phyloP scores from a whole-genome alignment of 2,888 invertebrate species.

The Temnothorax unifasciatus region DNA sequence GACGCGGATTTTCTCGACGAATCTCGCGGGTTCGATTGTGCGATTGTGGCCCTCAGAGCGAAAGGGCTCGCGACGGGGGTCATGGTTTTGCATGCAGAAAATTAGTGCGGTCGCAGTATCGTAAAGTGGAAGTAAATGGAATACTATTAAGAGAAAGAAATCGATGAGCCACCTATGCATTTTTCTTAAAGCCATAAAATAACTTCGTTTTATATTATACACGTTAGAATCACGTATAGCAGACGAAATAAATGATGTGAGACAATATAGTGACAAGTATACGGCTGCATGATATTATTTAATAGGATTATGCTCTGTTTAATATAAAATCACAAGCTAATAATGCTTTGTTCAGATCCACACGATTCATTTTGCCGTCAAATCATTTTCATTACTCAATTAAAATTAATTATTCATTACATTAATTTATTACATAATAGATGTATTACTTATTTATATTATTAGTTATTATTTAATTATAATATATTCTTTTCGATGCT shows the following conservation, averaged over 20 bases:
- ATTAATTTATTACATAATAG: no score
- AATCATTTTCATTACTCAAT: not conserved
- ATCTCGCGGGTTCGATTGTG: not conserved
- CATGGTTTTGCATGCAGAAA: not conserved
- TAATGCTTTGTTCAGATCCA: not conserved
- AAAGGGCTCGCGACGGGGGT: not conserved
- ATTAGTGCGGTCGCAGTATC: not conserved
- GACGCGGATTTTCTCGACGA: conserved; percentile 23
- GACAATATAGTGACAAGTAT: not conserved
- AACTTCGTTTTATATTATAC: not conserved
- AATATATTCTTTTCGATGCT: not conserved
- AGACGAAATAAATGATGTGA: not conserved
- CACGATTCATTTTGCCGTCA: not conserved
- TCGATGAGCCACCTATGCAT: not conserved
- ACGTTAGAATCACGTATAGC: not conserved
- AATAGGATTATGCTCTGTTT: not conserved
- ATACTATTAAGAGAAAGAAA: not conserved
- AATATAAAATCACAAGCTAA: not conserved
- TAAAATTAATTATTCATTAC: not conserved
- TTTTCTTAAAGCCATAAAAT: not conserved
- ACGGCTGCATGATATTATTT: not conserved
- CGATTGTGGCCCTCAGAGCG: not conserved
- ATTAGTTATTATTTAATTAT: not conserved
- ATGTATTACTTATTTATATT: not conserved
- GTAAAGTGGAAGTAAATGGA: not conserved